Percentiles rank a stretch among this genome's conserved stretches.
phyloP scores from a whole-genome alignment of 1,140 invertebrate species.

The Zaprionus gabonicus region DNA sequence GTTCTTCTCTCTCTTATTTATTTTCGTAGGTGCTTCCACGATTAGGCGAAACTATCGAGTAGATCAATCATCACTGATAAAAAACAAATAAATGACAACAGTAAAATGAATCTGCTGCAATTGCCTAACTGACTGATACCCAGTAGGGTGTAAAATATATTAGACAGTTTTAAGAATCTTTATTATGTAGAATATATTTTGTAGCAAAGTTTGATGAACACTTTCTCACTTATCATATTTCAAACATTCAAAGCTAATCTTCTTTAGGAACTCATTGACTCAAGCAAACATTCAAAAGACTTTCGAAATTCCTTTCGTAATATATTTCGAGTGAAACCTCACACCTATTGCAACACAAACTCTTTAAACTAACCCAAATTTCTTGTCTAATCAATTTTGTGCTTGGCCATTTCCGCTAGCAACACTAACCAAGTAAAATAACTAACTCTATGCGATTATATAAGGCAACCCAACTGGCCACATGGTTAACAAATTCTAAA shows the following conservation, averaged over 20 bases:
- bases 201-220: no score
- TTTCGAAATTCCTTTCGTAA: constrained; percentile 2
- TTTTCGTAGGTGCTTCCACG: neutral
- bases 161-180: no score
- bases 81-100: neutral
- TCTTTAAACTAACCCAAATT: constrained; percentile 56
- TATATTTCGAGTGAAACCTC: neutral
- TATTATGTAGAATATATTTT: no score
- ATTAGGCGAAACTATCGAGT: neutral
- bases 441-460: constrained; percentile 39
- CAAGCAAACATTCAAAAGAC: neutral
- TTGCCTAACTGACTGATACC: neutral
- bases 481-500: constrained; percentile 54
- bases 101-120: neutral
- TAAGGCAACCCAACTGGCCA: constrained; percentile 42
- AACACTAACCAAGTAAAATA: constrained; percentile 26
- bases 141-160: neutral
- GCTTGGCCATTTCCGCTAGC: constrained; percentile 58
- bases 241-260: no score
- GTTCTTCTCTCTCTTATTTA: neutral
- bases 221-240: neutral
- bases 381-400: constrained; percentile 64
- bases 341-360: constrained; percentile 19
- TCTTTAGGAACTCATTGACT: neutral
- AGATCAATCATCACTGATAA: constrained; percentile 13